Percentiles rank a stretch among this genome's conserved stretches.
Evolutionary conservation across 2,797 vertebrate species (phyloP).

Genomic region (Bovichtus diacanthus): DNA sequence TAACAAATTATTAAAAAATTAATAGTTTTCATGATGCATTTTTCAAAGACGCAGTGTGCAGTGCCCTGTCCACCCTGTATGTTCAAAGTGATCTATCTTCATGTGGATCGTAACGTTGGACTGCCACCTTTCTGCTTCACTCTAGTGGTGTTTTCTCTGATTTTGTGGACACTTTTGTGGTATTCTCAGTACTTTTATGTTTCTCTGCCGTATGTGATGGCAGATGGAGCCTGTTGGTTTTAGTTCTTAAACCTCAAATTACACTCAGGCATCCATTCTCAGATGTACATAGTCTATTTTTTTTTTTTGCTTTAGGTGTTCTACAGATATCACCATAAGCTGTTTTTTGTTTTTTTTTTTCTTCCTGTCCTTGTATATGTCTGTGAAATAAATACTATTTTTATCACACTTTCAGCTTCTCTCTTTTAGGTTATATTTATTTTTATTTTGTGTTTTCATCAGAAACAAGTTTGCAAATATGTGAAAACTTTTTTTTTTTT

Average conservation of each 20-base stretch:
- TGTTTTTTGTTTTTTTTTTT: conserved; percentile 64
- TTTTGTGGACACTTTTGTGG: conserved; percentile 29
- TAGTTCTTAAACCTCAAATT: conserved; percentile 52
- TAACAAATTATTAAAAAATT: neutral
- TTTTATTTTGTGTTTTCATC: neutral
- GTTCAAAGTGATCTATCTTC: conserved; percentile 11
- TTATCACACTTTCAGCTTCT: conserved; percentile 78
- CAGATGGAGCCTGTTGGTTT: conserved; percentile 66
- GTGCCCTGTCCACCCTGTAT: conserved; percentile 6
- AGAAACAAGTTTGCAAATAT: neutral
- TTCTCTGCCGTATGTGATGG: conserved; percentile 64
- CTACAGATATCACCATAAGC: conserved; percentile 83
- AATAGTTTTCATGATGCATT: conserved; percentile 7
- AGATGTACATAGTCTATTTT: conserved; percentile 75
- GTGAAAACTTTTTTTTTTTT: too few relatives aligned
- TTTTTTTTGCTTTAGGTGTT: conserved; percentile 71
- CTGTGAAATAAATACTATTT: conserved; percentile 88
- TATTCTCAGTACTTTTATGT: conserved; percentile 25
- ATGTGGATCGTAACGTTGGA: neutral
- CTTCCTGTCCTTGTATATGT: conserved; percentile 73
- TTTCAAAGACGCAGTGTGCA: conserved; percentile 23
- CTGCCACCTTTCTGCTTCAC: conserved; percentile 31
- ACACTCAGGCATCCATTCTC: conserved; percentile 75
- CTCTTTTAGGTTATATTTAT: neutral
- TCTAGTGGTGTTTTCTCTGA: conserved; percentile 2